Conservation (phyloP, 2,113 vertebrate genomes). For the Eupsittula cactorum region DNA sequence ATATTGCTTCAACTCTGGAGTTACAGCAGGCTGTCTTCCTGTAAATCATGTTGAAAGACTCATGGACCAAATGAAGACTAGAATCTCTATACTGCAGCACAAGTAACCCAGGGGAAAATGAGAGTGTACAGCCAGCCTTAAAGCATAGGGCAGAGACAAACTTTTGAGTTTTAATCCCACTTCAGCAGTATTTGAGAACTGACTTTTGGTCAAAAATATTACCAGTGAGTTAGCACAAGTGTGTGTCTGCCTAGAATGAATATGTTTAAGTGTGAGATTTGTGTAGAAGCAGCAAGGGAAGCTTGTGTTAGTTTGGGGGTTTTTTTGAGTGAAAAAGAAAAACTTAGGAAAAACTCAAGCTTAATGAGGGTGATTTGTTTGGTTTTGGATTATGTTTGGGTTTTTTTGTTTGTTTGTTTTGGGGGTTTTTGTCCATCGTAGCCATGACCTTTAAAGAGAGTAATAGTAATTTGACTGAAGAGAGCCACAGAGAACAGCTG, state of each 20-base stretch:
- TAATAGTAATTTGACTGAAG: background rate
- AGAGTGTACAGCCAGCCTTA: background rate
- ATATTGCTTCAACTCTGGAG: background rate
- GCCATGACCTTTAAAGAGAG: background rate
- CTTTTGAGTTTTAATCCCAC: background rate
- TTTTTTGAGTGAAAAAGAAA: background rate
- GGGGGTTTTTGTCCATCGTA: background rate
- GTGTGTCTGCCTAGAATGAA: background rate
- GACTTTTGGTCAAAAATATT: background rate
- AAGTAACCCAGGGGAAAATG: background rate
- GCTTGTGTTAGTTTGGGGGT: background rate
- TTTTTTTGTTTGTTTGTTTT: background rate
- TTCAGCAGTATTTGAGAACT: background rate
- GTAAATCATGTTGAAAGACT: background rate
- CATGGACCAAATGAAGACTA: background rate
- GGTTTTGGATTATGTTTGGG: too few species aligned
- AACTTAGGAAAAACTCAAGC: background rate
- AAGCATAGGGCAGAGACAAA: background rate
- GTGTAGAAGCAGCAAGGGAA: background rate
- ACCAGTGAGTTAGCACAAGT: background rate
- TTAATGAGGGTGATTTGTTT: background rate
- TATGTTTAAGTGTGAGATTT: background rate
- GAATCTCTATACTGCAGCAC: background rate
- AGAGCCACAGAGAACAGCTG: background rate
- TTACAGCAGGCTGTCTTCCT: background rate